Conservation (phyloP, 1,140 invertebrate species). For the Luehdorfia chinensis region DNA sequence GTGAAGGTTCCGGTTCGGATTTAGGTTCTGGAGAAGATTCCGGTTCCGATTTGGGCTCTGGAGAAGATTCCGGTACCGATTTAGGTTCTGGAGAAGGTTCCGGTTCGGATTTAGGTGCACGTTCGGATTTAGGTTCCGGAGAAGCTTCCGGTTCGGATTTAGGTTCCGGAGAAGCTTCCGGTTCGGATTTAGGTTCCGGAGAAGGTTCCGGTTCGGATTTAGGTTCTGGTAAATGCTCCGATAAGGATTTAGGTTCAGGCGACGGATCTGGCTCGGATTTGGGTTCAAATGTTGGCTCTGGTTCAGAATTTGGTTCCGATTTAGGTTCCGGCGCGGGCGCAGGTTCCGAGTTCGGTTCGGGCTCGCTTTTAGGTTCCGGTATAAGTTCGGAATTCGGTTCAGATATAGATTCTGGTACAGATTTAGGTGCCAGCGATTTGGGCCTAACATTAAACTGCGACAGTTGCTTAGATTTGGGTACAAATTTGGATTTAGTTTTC, state of each 20-base stretch:
- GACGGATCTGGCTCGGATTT: conserved; percentile 56
- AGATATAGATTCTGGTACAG: conserved; percentile 68
- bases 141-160: conserved; percentile 62
- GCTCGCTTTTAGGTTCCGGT: conserved; percentile 55
- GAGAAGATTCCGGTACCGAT: conserved; percentile 53
- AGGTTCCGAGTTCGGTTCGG: conserved; percentile 37
- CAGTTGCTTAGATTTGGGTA: conserved; percentile 57
- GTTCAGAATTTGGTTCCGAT: conserved; percentile 39
- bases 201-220: conserved; percentile 68
- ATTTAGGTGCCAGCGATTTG: conserved; percentile 53
- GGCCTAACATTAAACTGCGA: conserved; percentile 29
- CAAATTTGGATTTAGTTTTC: conserved; percentile 59
- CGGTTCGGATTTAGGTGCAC: conserved; percentile 60
- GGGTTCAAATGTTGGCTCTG: conserved; percentile 59
- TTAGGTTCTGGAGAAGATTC: conserved; percentile 66
- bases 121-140: conserved; percentile 62
- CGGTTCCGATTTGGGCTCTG: conserved; percentile 50
- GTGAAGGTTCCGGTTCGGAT: conserved; percentile 70
- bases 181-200: conserved; percentile 73
- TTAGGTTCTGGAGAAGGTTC: conserved; percentile 51
- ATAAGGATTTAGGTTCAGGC: conserved; percentile 68
- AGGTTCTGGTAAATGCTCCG: conserved; percentile 70
- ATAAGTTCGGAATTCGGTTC: conserved; percentile 52
- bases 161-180: conserved; percentile 71
- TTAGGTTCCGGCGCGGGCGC: conserved; percentile 8